Evolutionary conservation across 2,113 vertebrate genomes (phyloP).

Genomic region (Pterocles gutturalis): DNA sequence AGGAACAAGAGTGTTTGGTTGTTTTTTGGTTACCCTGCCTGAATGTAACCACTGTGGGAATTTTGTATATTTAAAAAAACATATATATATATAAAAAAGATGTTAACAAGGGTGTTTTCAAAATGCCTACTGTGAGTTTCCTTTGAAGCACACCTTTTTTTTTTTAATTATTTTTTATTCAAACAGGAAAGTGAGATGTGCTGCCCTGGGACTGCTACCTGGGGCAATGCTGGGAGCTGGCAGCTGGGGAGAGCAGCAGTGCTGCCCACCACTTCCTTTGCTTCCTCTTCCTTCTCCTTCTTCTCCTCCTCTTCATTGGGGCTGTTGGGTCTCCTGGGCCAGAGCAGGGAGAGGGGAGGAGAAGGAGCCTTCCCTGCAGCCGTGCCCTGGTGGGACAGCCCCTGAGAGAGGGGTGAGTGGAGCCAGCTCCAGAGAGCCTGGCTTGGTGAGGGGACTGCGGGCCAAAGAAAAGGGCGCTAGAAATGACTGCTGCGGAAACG

Average conservation of each 20-base stretch:
- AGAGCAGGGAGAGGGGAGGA: background rate
- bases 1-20: background rate
- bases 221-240: background rate
- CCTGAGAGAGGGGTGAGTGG: fast-evolving
- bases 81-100: fast-evolving
- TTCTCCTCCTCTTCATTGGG: background rate
- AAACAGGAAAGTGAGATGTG: background rate
- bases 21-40: background rate
- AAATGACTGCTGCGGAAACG: background rate
- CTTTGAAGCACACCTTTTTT: background rate
- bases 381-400: background rate
- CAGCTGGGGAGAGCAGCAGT: background rate
- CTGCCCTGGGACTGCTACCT: background rate
- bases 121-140: background rate
- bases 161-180: background rate
- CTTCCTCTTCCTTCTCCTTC: background rate
- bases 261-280: background rate
- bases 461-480: background rate
- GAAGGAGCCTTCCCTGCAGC: background rate
- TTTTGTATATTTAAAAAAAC: background rate
- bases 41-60: background rate
- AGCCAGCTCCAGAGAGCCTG: background rate
- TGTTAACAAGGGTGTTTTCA: background rate
- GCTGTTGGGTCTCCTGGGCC: background rate
- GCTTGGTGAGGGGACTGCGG: background rate